Percentiles rank a stretch among this genome's conserved stretches.
Conservation (phyloP, 2,888 invertebrate species). For the Ferdinandea cuprea region DNA sequence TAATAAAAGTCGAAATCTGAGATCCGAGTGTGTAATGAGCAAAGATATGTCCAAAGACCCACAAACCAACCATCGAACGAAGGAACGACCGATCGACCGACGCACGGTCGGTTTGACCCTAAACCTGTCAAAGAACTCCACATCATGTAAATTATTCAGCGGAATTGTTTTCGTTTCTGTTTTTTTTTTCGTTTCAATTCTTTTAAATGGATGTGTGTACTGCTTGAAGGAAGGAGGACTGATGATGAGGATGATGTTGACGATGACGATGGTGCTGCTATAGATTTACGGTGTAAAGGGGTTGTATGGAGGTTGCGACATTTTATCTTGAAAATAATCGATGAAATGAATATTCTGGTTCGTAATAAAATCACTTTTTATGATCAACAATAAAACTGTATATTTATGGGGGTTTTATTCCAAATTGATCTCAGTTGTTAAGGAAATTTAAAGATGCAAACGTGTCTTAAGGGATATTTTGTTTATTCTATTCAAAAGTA, state of each 20-base stretch:
- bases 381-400: slow-evolving; percentile 54
- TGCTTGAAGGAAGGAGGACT: neutral
- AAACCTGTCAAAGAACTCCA: slow-evolving; percentile 70
- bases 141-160: slow-evolving; percentile 66
- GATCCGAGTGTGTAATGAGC: neutral
- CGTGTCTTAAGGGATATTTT: slow-evolving; percentile 28
- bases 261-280: neutral
- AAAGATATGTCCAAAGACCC: slow-evolving; percentile 41
- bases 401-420: slow-evolving; percentile 70
- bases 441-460: slow-evolving; percentile 40
- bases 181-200: neutral
- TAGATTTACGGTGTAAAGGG: neutral
- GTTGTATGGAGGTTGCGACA: slow-evolving; percentile 38
- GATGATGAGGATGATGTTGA: neutral
- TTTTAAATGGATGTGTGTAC: neutral
- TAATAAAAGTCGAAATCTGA: slow-evolving; percentile 34
- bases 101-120: slow-evolving; percentile 68
- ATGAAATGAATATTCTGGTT: slow-evolving; percentile 72
- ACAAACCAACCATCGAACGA: slow-evolving; percentile 59
- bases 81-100: slow-evolving; percentile 57
- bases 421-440: slow-evolving; percentile 56
- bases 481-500: slow-evolving; percentile 1
- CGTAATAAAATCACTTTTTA: slow-evolving; percentile 74
- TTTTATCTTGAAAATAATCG: slow-evolving; percentile 69
- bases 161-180: slow-evolving; percentile 28